Evolutionary conservation across 2,888 invertebrate genomes (phyloP).

Genomic region (Hartigia nigra): DNA sequence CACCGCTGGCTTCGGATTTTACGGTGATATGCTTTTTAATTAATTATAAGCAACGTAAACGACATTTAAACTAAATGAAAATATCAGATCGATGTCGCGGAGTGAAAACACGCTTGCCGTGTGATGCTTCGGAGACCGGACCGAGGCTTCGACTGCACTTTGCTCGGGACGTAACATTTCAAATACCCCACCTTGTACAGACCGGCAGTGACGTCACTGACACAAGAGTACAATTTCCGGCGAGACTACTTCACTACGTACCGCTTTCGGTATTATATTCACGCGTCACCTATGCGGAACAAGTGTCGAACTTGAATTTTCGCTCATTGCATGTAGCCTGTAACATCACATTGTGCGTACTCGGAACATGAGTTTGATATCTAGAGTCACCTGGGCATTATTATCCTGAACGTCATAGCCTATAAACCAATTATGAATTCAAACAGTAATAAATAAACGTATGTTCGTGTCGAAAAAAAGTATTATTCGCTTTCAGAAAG

Average conservation of each 20-base stretch:
- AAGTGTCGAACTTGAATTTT: background rate
- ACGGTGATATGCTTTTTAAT: background rate
- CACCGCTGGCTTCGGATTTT: background rate
- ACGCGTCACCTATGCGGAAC: background rate
- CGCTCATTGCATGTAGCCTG: background rate
- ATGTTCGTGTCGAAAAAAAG: background rate
- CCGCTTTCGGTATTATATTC: background rate
- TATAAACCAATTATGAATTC: background rate
- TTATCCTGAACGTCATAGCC: background rate
- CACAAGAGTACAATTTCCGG: background rate
- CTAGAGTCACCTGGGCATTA: background rate
- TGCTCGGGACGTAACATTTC: background rate
- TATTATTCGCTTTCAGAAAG: background rate
- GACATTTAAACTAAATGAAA: background rate
- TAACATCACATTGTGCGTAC: background rate
- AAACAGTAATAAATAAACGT: background rate
- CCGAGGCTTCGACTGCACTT: conserved; percentile 6
- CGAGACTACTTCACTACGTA: background rate
- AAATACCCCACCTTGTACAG: background rate
- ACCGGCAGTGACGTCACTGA: conserved; percentile 4
- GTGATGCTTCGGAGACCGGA: background rate
- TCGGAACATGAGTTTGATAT: background rate
- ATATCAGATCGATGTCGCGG: background rate
- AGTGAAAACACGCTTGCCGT: background rate
- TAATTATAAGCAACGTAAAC: background rate